Evolutionary conservation across 30 jellyfish, hydroid and myxozoan genomes (phyloP), one percentile per base, ranked within the genome.

Genomic region (Haliclystus octoradiatus): DNA sequence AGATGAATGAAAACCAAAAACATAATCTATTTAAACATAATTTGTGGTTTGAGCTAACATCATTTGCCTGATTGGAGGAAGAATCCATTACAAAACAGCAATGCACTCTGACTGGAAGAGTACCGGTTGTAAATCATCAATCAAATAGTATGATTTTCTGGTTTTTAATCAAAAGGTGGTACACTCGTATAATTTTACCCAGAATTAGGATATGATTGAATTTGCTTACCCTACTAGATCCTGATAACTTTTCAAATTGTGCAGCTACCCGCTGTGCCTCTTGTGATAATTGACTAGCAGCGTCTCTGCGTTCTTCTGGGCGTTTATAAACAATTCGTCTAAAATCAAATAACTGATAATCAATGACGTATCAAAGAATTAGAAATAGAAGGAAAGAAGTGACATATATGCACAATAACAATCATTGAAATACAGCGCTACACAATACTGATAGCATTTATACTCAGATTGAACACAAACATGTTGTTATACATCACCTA

Each of bases 231-330:
- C n/a, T n/a, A n/a, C n/a, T n/a, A n/a, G n/a, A n/a, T n/a, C n/a
- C n/a, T 1, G 95, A 86, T 25, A 84, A 49, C 57, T 74, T 63
- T 14, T 72, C 51, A 67, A 85, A 78, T 9, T 81, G 76, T 2
- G 70, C 81, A 3, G 93, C 85, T 34, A 85, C 65, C 60, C 79
- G 73, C 62, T 72, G 63, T 31, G 94, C 96, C 47, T 85, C 96
- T 30, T 63, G 80, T 9, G 68, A 30, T 0, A 85, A 68, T 49
- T 85, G 89, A 15, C 75, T 63, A 15, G 94, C 94, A 0, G 77
- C 92, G 13, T 78, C 96, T 29, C 72, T 71, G 35, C 96, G 87
- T 26, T 85, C 96, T 26, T 85, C 96, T 25, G 64, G 62, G 27
- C 75, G 5, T 57, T 84, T 71, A 50, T 73, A 79, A 29, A 86